Percentiles rank a stretch among this genome's conserved stretches.
Conservation (phyloP, 2,888 invertebrate genomes). For the Ctenicera cuprea region DNA sequence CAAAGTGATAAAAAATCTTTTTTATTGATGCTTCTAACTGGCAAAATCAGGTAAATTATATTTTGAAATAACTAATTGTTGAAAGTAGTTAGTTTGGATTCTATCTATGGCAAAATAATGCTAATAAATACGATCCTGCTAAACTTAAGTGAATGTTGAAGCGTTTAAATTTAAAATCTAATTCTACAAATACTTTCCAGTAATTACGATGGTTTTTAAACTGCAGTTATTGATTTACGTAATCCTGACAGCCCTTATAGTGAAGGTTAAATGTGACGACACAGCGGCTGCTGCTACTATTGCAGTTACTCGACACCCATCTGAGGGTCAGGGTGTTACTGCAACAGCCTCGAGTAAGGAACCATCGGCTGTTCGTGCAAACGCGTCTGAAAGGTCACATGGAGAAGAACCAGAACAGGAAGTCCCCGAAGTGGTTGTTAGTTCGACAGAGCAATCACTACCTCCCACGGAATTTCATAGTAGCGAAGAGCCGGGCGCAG, state of each 20-base stretch:
- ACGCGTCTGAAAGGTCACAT: no score
- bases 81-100: no score
- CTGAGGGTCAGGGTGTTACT: neutral
- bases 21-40: conserved; percentile 20
- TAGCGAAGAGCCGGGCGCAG: no score
- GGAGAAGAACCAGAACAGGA: no score
- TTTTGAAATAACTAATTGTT: neutral
- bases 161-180: no score
- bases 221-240: neutral
- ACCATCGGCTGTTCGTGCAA: no score
- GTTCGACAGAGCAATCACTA: no score
- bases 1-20: conserved; percentile 13
- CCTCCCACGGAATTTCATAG: no score
- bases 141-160: neutral
- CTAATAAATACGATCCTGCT: neutral
- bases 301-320: neutral
- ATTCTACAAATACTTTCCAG: neutral
- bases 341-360: no score
- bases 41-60: conserved; percentile 1
- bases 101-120: no score
- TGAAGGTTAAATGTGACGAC: conserved; percentile 3
- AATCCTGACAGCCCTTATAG: neutral
- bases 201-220: conserved; percentile 15
- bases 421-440: no score
- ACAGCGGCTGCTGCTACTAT: neutral